phyloP scores from a whole-genome alignment of 2,797 vertebrate genomes.

The Nannoperca australis region DNA sequence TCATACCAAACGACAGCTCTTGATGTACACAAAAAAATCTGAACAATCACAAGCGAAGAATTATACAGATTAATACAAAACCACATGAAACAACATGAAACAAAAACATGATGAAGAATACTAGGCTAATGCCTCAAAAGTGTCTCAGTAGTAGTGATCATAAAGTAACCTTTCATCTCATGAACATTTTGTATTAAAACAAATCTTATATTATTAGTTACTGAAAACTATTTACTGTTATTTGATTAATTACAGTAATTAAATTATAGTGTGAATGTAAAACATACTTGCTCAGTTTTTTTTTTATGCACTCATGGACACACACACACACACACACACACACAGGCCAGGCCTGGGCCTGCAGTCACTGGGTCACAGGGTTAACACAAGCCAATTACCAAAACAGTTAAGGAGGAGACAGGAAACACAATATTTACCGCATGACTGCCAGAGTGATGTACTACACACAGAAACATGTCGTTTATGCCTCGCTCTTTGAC shows the following conservation, averaged over 20 bases:
- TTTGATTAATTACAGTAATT: conserved; percentile 32
- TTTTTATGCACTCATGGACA: conserved; percentile 7
- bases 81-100: background rate
- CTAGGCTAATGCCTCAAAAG: background rate
- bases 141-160: background rate
- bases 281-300: conserved; percentile 13
- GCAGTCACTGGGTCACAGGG: conserved; percentile 83
- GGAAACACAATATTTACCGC: conserved; percentile 88
- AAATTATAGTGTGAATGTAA: background rate
- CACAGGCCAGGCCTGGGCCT: conserved; percentile 41
- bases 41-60: background rate
- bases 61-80: background rate
- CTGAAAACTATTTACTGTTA: background rate
- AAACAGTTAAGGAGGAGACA: conserved; percentile 88
- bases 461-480: conserved; percentile 66
- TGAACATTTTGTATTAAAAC: background rate
- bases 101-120: background rate
- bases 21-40: background rate
- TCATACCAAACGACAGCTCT: background rate
- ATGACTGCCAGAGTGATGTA: conserved; percentile 83
- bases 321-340: conserved; percentile 24
- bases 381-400: conserved; percentile 89
- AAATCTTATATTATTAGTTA: conserved; percentile 7
- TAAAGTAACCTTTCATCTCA: background rate
- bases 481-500: conserved; percentile 27